Conservation (phyloP, 2,113 vertebrate genomes). For the Pangasianodon gigas region DNA sequence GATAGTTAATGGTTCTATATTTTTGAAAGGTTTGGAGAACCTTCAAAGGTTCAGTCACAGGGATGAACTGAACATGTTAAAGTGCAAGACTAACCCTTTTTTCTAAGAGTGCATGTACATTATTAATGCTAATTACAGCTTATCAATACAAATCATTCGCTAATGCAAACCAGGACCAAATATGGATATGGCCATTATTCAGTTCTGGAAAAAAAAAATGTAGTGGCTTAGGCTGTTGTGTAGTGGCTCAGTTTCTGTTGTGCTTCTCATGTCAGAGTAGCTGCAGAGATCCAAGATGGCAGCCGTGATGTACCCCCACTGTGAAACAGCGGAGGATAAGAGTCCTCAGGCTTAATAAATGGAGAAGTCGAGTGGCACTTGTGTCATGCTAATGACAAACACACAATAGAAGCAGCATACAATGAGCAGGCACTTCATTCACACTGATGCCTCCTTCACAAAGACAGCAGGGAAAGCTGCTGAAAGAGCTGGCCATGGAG, state of each 20-base stretch:
- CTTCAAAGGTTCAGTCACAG: neutral
- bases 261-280: conserved; percentile 75
- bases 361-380: conserved; percentile 95
- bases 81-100: neutral
- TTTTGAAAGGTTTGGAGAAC: neutral
- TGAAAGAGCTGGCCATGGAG: neutral
- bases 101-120: neutral
- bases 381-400: conserved; percentile 93
- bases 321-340: conserved; percentile 74
- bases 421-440: conserved; percentile 94
- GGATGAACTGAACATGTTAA: neutral
- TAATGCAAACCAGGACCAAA: neutral
- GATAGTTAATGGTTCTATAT: neutral
- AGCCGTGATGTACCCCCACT: conserved; percentile 77
- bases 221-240: neutral
- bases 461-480: conserved; percentile 54
- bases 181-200: neutral
- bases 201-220: neutral
- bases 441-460: conserved; percentile 85
- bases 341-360: conserved; percentile 87
- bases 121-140: neutral
- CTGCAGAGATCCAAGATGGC: conserved; percentile 86
- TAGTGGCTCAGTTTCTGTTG: neutral
- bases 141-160: neutral
- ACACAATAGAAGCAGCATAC: conserved; percentile 84